Conservation (phyloP, 2,888 invertebrate genomes). For the Diarsia dahlii region DNA sequence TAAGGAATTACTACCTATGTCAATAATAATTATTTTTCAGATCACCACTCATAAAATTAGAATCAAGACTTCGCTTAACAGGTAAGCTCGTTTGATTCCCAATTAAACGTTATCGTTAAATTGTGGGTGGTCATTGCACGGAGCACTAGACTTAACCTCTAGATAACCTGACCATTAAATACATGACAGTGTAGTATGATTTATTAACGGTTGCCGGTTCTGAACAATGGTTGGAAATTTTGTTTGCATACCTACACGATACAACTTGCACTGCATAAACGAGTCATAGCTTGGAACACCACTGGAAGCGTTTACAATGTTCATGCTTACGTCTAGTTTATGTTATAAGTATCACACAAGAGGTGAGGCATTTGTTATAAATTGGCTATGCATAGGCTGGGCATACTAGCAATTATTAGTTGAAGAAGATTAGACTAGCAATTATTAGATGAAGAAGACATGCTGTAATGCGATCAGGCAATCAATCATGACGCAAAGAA, state of each 20-base stretch:
- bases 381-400: too few relatives aligned
- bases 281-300: neutral
- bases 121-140: slow-evolving; percentile 42
- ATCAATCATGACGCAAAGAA: too few relatives aligned
- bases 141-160: slow-evolving; percentile 27
- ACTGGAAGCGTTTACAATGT: neutral
- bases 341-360: neutral
- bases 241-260: too few relatives aligned
- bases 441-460: too few relatives aligned
- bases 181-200: slow-evolving; percentile 13
- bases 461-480: too few relatives aligned
- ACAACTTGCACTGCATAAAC: neutral
- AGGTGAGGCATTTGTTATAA: neutral
- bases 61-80: too few relatives aligned
- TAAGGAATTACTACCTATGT: too few relatives aligned
- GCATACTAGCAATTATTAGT: too few relatives aligned
- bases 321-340: neutral
- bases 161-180: slow-evolving; percentile 41
- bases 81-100: too few relatives aligned
- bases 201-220: slow-evolving; percentile 3
- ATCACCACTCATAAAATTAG: too few relatives aligned
- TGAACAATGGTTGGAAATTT: neutral
- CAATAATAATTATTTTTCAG: too few relatives aligned
- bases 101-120: slow-evolving; percentile 24
- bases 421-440: too few relatives aligned